Evolutionary conservation across 2,888 invertebrate species (phyloP).

Genomic region (Teleogryllus oceanicus): DNA sequence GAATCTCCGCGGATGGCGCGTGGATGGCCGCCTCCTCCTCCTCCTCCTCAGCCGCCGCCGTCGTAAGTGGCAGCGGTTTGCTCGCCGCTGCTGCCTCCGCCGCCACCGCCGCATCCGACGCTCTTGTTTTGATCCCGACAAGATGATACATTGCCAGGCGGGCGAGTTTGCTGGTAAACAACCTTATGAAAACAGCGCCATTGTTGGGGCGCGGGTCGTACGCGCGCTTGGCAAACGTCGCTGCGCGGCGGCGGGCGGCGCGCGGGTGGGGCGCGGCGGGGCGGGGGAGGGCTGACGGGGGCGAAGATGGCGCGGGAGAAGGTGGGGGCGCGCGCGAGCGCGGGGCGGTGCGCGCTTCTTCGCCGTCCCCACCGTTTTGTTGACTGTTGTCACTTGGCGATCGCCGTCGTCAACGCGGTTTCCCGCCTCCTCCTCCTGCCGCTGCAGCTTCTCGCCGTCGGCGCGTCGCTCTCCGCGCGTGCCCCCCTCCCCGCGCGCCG

Average conservation of each 20-base stretch:
- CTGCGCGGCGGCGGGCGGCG: background rate
- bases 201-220: background rate
- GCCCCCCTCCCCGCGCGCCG: background rate
- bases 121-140: slow-evolving; percentile 23
- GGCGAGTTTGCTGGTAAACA: slow-evolving; percentile 27
- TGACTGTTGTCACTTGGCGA: too few relatives aligned
- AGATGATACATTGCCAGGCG: slow-evolving; percentile 25
- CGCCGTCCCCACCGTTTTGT: too few relatives aligned
- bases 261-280: background rate
- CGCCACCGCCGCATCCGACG: background rate
- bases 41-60: background rate
- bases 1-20: background rate
- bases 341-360: too few relatives aligned
- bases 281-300: background rate
- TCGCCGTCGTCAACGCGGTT: background rate
- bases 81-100: background rate
- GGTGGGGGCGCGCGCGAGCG: too few relatives aligned
- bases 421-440: background rate
- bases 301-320: too few relatives aligned
- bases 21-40: background rate
- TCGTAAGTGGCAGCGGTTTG: slow-evolving; percentile 18
- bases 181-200: slow-evolving; percentile 26
- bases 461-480: slow-evolving; percentile 19
- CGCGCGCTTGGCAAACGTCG: slow-evolving; percentile 3
- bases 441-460: background rate